Base-by-base conservation (phyloP, 2,797 vertebrate genomes). In the Thripadectes ignobilis region DNA sequence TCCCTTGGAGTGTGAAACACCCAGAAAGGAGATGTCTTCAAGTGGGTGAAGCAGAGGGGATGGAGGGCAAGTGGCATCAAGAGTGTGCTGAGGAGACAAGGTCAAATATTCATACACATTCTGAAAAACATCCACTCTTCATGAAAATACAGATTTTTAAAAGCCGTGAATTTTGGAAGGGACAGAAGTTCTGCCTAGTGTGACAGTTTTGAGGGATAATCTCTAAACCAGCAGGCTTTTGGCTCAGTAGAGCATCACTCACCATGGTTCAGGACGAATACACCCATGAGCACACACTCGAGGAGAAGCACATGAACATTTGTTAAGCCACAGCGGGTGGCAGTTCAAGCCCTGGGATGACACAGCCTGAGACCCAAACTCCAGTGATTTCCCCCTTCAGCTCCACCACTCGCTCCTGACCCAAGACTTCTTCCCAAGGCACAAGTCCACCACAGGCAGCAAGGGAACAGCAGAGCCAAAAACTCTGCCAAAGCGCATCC, bases 401-500 rank as follows among this genome's bases (percentile, higher is more conserved):
- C 58, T 85, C 46, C 46, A 30, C 46, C 49, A 29, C 45, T 77
- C n/a, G 6, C 21, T 43, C 82, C 34, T 26, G 17, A 48, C 22
- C 38, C 63, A 58, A 48, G 38, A 48, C 39, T 63, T 75, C 62
- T 85, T 66, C 45, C 36, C 34, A n/a, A 36, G 11, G 34, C 29
- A 45, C 24, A 15, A 57, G 15, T 9, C 34, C 22, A 48, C 17
- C 30, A 67, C 30, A 62, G 48, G 54, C 32, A 86, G 48, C 45
- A 54, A 46, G 15, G 34, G 71, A 46, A 68, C 0, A 6, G 26
- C 26, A 74, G 27, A 80, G 48, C 45, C 71, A 71, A 63, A 75
- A 89, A 2, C 0, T 7, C 36, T 45, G 8, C 59, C 2, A 0
- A 65, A 65, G 30, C 1, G 0, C 77, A 36, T 18, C 34, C 62